phyloP scores from a whole-genome alignment of 2,113 vertebrate species.

The Dicerorhinus sumatrensis region DNA sequence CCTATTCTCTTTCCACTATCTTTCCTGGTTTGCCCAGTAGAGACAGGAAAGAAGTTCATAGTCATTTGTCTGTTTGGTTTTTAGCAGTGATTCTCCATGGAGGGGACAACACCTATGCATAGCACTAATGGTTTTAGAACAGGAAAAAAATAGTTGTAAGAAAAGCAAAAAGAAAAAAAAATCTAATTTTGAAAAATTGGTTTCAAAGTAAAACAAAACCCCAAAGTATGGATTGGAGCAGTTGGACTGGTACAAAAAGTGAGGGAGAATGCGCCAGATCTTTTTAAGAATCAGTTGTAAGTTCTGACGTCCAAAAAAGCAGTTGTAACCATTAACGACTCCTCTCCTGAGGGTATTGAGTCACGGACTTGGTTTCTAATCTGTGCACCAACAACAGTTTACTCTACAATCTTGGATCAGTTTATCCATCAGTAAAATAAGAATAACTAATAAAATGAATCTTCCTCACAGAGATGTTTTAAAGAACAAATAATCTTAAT shows the following conservation, averaged over 20 bases:
- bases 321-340: conserved; percentile 43
- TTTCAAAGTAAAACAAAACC: conserved; percentile 47
- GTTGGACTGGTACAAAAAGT: conserved; percentile 28
- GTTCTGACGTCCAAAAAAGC: conserved; percentile 47
- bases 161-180: conserved; percentile 9
- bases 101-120: not conserved
- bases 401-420: conserved; percentile 18
- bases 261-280: conserved; percentile 5
- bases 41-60: conserved; percentile 40
- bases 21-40: not conserved
- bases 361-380: conserved; percentile 48
- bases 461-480: conserved; percentile 11
- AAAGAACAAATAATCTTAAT: conserved; percentile 52
- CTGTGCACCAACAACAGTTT: conserved; percentile 45
- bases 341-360: not conserved
- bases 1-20: not conserved
- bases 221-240: not conserved
- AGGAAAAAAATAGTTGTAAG: not conserved
- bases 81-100: conserved; percentile 34
- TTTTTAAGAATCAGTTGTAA: conserved; percentile 56
- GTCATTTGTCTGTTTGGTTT: conserved; percentile 25
- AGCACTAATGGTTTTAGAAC: conserved; percentile 14
- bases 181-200: conserved; percentile 57
- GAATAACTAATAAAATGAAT: conserved; percentile 49
- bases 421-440: conserved; percentile 58